Conservation (phyloP, 2,888 invertebrate species). For the Dexiosoma caninum region DNA sequence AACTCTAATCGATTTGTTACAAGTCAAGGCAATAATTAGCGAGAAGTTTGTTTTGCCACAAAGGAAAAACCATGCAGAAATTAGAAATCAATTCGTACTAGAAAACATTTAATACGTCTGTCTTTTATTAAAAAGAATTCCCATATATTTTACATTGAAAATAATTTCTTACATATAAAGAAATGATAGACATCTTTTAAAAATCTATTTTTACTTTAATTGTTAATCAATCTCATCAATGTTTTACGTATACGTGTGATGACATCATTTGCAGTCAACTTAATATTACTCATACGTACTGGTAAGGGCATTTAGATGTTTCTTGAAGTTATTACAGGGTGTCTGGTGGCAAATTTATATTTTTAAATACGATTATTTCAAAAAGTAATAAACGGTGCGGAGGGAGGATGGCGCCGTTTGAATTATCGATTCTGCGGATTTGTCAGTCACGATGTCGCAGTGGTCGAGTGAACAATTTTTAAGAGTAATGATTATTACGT, state of each 20-base stretch:
- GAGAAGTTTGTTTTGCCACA: slow-evolving; percentile 31
- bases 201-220: slow-evolving; percentile 20
- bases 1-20: slow-evolving; percentile 48
- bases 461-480: too few species aligned
- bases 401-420: too few species aligned
- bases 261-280: neutral
- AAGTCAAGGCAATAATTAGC: slow-evolving; percentile 55
- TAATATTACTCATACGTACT: slow-evolving; percentile 34
- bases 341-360: too few species aligned
- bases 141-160: neutral
- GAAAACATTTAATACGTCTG: neutral
- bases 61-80: slow-evolving; percentile 3
- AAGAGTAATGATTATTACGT: too few species aligned
- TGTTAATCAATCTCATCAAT: slow-evolving; percentile 1
- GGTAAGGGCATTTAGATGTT: too few species aligned
- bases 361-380: too few species aligned
- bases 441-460: too few species aligned
- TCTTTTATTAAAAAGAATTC: neutral
- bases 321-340: too few species aligned
- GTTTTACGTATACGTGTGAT: neutral
- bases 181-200: neutral
- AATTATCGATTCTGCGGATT: too few species aligned
- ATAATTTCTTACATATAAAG: neutral
- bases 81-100: slow-evolving; percentile 1
- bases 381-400: too few species aligned